A percentile compares a stretch with the other conserved stretches of the same genome.
Conservation (phyloP, 2,797 vertebrate species). For the Cossypha caffra region DNA sequence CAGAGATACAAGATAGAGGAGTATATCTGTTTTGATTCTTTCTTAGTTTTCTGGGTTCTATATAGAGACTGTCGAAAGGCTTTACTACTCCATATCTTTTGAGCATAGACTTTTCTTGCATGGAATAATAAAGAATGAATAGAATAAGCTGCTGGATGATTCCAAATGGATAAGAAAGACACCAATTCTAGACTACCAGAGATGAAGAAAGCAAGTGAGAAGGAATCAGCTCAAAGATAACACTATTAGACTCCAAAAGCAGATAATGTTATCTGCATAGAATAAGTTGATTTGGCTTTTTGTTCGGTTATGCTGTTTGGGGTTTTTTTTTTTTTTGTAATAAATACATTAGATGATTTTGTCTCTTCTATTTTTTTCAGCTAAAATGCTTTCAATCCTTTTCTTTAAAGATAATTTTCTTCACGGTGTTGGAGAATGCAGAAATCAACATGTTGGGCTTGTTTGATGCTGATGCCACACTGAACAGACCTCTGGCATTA, state of each 20-base stretch:
- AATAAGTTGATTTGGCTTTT: rapidly evolving
- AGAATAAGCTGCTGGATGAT: not conserved
- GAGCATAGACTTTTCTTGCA: not conserved
- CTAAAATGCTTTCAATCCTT: not conserved
- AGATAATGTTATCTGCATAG: not conserved
- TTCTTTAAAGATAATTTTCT: not conserved
- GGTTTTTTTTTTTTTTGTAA: not conserved
- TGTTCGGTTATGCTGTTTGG: not conserved
- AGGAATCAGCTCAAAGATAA: not conserved
- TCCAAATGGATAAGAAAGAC: not conserved
- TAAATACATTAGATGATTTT: not conserved
- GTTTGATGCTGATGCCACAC: not conserved
- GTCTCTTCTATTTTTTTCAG: not conserved
- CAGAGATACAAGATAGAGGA: not conserved
- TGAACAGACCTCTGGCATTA: not conserved
- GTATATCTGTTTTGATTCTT: not conserved
- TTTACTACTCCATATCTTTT: not conserved
- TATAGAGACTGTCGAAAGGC: not conserved
- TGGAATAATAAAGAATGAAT: not conserved
- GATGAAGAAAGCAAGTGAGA: not conserved
- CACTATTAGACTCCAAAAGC: not conserved
- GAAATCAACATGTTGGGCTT: not conserved
- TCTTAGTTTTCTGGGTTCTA: not conserved
- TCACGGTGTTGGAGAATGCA: not conserved
- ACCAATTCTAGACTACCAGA: not conserved